Conservation (phyloP, 2,797 vertebrate genomes). For the Pseudomugil tenellus region DNA sequence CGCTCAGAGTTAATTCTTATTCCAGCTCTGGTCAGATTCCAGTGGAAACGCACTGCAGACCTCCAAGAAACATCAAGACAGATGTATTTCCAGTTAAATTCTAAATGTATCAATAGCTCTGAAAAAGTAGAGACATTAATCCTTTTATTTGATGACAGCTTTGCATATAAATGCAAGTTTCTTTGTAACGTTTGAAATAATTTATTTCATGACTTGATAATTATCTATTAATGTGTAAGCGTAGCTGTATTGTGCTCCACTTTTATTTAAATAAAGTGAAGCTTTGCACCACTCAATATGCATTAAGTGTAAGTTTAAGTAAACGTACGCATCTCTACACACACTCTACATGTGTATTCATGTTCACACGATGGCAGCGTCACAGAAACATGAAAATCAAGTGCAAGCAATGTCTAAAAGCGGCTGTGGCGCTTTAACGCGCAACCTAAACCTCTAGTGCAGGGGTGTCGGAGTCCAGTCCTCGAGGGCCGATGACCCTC, state of each 20-base stretch:
- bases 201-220: neutral
- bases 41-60: neutral
- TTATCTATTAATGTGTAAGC: neutral
- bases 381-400: too few species aligned
- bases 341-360: neutral
- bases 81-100: neutral
- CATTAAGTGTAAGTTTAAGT: neutral
- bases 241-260: neutral
- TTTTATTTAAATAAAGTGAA: neutral
- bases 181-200: neutral
- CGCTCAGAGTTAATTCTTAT: conserved; percentile 54
- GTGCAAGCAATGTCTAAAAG: neutral
- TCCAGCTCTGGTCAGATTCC: neutral
- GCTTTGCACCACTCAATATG: neutral
- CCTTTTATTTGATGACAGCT: neutral
- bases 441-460: too few species aligned
- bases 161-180: neutral
- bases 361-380: neutral
- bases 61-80: neutral
- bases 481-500: too few species aligned
- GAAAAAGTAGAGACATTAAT: too few species aligned
- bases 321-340: too few species aligned
- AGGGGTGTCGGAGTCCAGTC: too few species aligned
- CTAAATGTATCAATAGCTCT: neutral
- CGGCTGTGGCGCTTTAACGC: neutral